These are phyloP conservation scores for Pseudorectes ferrugineus DNA, from an alignment of 2,113 vertebrate genomes.

Conservation along the genomic window DNA sequence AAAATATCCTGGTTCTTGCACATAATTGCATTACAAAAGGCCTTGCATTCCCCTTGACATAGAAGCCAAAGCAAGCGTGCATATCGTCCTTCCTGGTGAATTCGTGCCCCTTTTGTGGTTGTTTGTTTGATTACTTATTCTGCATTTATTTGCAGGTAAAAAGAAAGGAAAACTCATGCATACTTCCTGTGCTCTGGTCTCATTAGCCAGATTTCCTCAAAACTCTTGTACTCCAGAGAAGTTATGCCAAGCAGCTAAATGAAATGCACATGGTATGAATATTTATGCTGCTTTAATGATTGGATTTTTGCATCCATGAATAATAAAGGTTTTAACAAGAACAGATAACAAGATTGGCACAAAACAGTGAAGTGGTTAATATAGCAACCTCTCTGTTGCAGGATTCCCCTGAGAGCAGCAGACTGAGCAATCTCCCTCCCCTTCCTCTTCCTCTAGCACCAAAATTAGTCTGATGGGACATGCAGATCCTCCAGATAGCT, in stretches of 20 bases:
- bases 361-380: slow-evolving; percentile 66
- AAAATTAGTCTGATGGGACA: not conserved
- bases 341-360: slow-evolving; percentile 66
- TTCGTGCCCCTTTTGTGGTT: not conserved
- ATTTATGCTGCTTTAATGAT: slow-evolving; percentile 77
- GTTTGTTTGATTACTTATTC: slow-evolving; percentile 27
- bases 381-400: not conserved
- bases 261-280: slow-evolving; percentile 73
- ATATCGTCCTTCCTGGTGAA: not conserved
- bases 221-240: slow-evolving; percentile 63
- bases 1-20: not conserved
- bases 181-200: slow-evolving; percentile 56
- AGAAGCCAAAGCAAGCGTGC: not conserved
- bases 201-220: slow-evolving; percentile 68
- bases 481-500: not conserved
- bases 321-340: slow-evolving; percentile 75
- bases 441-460: not conserved
- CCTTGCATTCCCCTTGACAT: not conserved
- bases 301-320: slow-evolving; percentile 71
- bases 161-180: slow-evolving; percentile 23
- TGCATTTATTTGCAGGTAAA: slow-evolving; percentile 68
- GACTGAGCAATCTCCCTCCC: not conserved
- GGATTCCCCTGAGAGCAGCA: slow-evolving; percentile 52
- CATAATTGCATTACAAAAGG: not conserved
- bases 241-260: slow-evolving; percentile 72